Conservation (phyloP, 2,113 vertebrate species). For the Gallinago jamesoni region DNA sequence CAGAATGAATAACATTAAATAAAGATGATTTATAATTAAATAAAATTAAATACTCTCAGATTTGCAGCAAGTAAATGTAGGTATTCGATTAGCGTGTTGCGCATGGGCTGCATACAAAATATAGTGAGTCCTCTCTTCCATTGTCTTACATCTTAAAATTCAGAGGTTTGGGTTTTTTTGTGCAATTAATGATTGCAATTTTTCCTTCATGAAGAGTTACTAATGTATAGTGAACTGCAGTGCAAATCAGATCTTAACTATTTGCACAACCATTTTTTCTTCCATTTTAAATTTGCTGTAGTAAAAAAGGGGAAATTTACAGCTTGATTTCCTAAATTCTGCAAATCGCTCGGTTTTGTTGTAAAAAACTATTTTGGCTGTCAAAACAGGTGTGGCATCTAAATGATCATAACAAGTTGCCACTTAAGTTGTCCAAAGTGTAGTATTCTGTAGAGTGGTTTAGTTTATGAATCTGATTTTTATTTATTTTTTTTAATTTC, state of each 20-base stretch:
- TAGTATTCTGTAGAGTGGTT: neutral
- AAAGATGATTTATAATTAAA: neutral
- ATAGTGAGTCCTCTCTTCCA: neutral
- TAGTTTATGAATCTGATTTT: neutral
- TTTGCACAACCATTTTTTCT: neutral
- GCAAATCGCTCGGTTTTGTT: neutral
- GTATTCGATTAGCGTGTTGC: neutral
- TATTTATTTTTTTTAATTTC: neutral
- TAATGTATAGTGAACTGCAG: neutral
- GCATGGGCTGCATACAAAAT: neutral
- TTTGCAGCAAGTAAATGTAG: neutral
- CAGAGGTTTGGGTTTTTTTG: neutral
- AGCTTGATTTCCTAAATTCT: neutral
- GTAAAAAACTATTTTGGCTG: neutral
- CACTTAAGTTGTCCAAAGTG: neutral
- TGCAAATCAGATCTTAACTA: neutral
- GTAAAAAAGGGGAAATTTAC: neutral
- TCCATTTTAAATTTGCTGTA: neutral
- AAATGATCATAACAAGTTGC: neutral
- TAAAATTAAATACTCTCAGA: neutral
- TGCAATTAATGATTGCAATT: neutral
- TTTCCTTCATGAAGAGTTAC: neutral
- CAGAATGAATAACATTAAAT: neutral
- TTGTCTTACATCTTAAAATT: neutral
- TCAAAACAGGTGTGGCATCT: neutral